These are phyloP conservation scores for Alauda arvensis DNA, from an alignment of 2,797 vertebrate genomes.

Conservation along the genomic window DNA sequence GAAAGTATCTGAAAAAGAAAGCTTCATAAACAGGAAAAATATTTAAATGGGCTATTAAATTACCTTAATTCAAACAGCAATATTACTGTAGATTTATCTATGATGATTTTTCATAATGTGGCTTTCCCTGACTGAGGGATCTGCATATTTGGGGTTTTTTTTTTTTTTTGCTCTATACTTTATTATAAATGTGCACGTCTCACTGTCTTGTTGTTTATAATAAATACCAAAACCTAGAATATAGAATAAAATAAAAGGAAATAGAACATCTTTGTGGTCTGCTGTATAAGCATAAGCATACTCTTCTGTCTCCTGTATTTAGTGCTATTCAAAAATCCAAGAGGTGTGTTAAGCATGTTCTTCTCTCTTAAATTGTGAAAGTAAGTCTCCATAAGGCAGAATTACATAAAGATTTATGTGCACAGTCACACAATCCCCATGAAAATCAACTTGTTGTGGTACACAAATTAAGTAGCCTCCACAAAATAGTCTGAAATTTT, in stretches of 20 bases:
- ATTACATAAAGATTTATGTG: constrained; percentile 41
- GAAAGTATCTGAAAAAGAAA: background rate
- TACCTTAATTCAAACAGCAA: background rate
- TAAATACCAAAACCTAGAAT: background rate
- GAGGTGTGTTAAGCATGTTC: background rate
- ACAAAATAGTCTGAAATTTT: constrained; percentile 10
- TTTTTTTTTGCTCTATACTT: background rate
- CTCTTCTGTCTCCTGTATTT: background rate
- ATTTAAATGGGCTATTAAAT: background rate
- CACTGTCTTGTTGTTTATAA: background rate
- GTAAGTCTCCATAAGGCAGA: constrained; percentile 29
- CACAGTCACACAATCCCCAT: background rate
- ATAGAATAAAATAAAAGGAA: constrained; percentile 18
- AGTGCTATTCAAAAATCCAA: constrained; percentile 3
- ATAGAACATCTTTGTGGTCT: background rate
- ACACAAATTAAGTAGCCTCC: constrained; percentile 27
- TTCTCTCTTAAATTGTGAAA: background rate
- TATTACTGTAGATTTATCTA: background rate
- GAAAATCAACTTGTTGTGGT: constrained; percentile 43
- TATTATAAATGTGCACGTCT: background rate
- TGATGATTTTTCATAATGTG: background rate
- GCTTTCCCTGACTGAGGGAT: background rate
- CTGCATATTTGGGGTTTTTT: background rate
- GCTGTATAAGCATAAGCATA: background rate
- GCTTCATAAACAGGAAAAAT: background rate